Percentiles rank a stretch among this genome's conserved stretches.
Conservation (phyloP, 1,140 invertebrate genomes). For the fruit fly (Drosophila melanogaster) region DNA sequence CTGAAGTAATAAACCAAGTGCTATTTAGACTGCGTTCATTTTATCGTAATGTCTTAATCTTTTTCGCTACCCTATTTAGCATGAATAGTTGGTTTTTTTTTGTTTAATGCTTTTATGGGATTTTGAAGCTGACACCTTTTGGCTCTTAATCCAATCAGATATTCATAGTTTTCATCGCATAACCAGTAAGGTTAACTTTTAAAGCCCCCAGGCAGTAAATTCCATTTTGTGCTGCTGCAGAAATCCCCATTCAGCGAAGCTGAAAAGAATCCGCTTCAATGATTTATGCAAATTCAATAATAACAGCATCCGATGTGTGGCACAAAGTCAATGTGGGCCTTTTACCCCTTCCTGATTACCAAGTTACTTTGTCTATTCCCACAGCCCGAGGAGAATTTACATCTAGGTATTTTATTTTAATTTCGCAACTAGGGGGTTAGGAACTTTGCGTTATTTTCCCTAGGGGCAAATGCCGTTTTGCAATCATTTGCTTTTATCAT, state of each 20-base stretch:
- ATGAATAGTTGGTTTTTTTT: no score
- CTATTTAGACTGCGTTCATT: no score
- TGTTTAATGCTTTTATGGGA: background rate
- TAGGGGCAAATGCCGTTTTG: slow-evolving; percentile 35
- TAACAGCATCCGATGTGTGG: slow-evolving; percentile 22
- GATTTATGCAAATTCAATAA: slow-evolving; percentile 50
- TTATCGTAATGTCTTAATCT: no score
- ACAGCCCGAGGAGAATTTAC: slow-evolving; percentile 5
- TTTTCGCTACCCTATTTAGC: no score
- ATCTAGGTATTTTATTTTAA: slow-evolving; percentile 33
- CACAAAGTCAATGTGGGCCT: slow-evolving; percentile 19
- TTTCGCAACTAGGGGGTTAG: slow-evolving; percentile 27
- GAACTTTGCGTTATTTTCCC: slow-evolving; percentile 26
- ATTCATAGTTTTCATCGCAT: background rate
- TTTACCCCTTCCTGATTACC: background rate
- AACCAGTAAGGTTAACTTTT: background rate
- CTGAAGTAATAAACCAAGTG: background rate
- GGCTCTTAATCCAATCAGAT: slow-evolving; percentile 1
- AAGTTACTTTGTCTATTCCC: slow-evolving; percentile 3
- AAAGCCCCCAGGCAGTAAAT: background rate
- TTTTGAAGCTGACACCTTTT: background rate
- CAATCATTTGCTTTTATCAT: slow-evolving; percentile 48
- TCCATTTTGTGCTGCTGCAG: slow-evolving; percentile 1
- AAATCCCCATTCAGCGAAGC: slow-evolving; percentile 11
- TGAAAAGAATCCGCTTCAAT: slow-evolving; percentile 17